phyloP scores from a whole-genome alignment of 1,140 invertebrate genomes.

The Helicoverpa armigera region DNA sequence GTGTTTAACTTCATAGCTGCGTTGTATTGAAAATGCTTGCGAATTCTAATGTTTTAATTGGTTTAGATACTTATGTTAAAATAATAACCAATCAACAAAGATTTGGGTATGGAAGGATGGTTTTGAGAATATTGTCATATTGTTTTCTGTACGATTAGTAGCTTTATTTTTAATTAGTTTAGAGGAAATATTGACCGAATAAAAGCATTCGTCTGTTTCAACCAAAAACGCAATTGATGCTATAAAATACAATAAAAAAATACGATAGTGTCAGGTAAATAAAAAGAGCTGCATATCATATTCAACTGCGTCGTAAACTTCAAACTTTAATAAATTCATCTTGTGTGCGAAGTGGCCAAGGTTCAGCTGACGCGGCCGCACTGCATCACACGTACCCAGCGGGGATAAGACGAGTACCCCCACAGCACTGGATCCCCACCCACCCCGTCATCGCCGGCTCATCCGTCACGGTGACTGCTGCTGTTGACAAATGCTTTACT shows the following conservation, averaged over 20 bases:
- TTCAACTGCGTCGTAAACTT: neutral
- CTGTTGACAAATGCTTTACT: conserved; percentile 64
- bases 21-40: too few relatives aligned
- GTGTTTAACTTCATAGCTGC: neutral
- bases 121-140: too few relatives aligned
- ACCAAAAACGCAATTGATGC: neutral
- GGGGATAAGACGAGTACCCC: conserved; percentile 42
- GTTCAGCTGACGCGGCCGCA: conserved; percentile 39
- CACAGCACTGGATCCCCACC: conserved; percentile 29
- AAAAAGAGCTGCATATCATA: neutral
- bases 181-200: too few relatives aligned
- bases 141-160: too few relatives aligned
- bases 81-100: too few relatives aligned
- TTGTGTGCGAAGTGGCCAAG: conserved; percentile 1
- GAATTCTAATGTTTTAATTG: too few relatives aligned
- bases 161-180: too few relatives aligned
- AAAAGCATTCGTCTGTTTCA: too few relatives aligned
- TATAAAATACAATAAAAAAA: too few relatives aligned
- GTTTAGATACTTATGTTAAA: too few relatives aligned
- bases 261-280: neutral
- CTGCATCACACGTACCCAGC: conserved; percentile 38
- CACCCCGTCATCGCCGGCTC: conserved; percentile 59
- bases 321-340: conserved; percentile 37
- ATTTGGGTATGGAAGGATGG: too few relatives aligned
- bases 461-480: conserved; percentile 66